Evolutionary conservation across 1,140 invertebrate genomes (phyloP), one percentile per base, ranked within the genome.

Genomic region (Lycorma delicatula): DNA sequence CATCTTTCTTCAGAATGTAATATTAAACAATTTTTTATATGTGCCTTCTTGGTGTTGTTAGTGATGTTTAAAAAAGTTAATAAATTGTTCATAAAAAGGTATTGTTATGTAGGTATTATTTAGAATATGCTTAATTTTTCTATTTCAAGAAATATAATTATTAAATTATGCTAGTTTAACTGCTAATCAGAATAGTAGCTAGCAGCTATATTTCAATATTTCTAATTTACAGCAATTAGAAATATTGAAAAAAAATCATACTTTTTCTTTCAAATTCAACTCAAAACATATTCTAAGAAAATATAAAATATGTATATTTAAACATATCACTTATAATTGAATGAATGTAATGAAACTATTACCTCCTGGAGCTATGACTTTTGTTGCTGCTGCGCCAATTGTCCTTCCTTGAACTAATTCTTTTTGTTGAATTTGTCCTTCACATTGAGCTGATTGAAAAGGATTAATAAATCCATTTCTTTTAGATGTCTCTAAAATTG

Each of bases 381-480:
- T 69, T 1, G 75, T 67, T n/a, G 78, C 71, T 28, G 81, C 79
- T 28, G 82, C 81, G 1, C 79, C 80, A 54, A 82, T 80, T 60
- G 72, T 75, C 31, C 80, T 70, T 48, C 75, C 75, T 58, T 72
- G 73, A 11, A 83, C 75, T 16, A 77, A 70, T 11, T 44, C 5
- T 61, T 59, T 64, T 3, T 66, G 66, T n/a, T n/a, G n/a, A n/a
- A n/a, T n/a, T n/a, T n/a, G n/a, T 12, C 75, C 67, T 67, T 84
- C 78, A 71, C 82, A 83, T 59, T 77, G 76, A 27, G 75, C 81
- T 28, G 47, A 29, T 25, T 28, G 25, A 28, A 38, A 20, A 22
- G 74, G 75, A 54, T 77, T 73, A 64, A 88, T 77, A 74, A 91
- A 89, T 18, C 83, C 81, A 67, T 81, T 88, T 73, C 78, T 84